Conservation (phyloP, 2,797 vertebrate genomes). For the Phaenicophaeus curvirostris region DNA sequence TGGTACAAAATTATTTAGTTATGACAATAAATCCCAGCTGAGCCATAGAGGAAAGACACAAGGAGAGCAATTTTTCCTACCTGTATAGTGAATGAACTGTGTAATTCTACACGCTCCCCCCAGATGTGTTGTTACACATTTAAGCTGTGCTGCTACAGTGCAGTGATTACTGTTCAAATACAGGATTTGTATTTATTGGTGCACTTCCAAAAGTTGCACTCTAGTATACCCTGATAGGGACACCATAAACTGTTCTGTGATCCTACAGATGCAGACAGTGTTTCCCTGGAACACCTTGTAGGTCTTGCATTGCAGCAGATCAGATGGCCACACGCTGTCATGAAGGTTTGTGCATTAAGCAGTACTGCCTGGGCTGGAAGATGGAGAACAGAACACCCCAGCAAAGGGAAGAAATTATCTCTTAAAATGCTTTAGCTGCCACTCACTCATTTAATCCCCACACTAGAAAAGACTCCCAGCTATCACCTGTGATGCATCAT, state of each 20-base stretch:
- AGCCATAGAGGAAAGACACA: neutral
- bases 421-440: neutral
- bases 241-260: neutral
- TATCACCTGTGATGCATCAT: neutral
- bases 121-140: neutral
- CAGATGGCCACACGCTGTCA: accelerated
- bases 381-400: neutral
- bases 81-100: neutral
- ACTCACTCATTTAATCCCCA: neutral
- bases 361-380: neutral
- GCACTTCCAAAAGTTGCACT: neutral
- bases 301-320: neutral
- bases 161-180: neutral
- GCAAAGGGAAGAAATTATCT: neutral
- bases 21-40: slow-evolving; percentile 39
- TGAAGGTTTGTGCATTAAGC: neutral
- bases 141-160: neutral
- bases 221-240: neutral
- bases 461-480: neutral
- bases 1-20: slow-evolving; percentile 9
- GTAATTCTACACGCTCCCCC: neutral
- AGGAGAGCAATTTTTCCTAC: slow-evolving; percentile 41
- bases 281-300: neutral
- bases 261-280: neutral
- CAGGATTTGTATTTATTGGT: neutral